A percentile compares a stretch with the other conserved stretches of the same genome.
phyloP scores from a whole-genome alignment of 2,888 invertebrate genomes.

The Cylloceria caligata region DNA sequence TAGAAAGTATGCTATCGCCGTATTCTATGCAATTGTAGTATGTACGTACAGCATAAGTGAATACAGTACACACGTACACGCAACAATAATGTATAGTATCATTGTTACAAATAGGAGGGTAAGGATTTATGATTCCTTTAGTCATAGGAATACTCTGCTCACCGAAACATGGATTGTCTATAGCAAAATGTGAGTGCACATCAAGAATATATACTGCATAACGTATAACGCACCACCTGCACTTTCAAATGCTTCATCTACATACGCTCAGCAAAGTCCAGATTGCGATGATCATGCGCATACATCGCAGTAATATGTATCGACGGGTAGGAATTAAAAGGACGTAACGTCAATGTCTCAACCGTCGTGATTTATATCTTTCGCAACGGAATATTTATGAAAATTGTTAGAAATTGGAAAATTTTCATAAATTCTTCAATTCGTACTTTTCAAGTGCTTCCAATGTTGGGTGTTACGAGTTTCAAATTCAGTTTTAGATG shows the following conservation, averaged over 20 bases:
- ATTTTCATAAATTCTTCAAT: too few relatives aligned
- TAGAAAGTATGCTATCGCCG: slow-evolving; percentile 41
- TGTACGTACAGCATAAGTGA: slow-evolving; percentile 1
- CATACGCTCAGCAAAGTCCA: not conserved
- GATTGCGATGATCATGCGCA: not conserved
- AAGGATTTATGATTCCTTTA: slow-evolving; percentile 51
- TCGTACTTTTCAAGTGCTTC: too few relatives aligned
- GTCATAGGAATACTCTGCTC: slow-evolving; percentile 14
- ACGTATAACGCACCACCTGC: slow-evolving; percentile 1
- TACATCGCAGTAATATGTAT: not conserved
- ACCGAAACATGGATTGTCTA: slow-evolving; percentile 26
- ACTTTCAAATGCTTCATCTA: not conserved
- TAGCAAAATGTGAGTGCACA: slow-evolving; percentile 30
- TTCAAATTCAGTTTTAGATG: too few relatives aligned
- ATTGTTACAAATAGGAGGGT: slow-evolving; percentile 2
- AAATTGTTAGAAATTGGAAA: too few relatives aligned
- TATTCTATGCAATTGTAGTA: slow-evolving; percentile 12
- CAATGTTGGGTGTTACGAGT: too few relatives aligned
- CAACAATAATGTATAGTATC: slow-evolving; percentile 1
- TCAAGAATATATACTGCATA: not conserved
- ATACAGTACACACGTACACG: not conserved
- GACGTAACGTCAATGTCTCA: too few relatives aligned
- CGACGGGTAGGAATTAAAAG: not conserved
- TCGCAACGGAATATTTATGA: too few relatives aligned
- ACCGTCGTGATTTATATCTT: too few relatives aligned